Evolutionary conservation across 2,797 vertebrate genomes (phyloP).

Genomic region (Anabacerthia variegaticeps): DNA sequence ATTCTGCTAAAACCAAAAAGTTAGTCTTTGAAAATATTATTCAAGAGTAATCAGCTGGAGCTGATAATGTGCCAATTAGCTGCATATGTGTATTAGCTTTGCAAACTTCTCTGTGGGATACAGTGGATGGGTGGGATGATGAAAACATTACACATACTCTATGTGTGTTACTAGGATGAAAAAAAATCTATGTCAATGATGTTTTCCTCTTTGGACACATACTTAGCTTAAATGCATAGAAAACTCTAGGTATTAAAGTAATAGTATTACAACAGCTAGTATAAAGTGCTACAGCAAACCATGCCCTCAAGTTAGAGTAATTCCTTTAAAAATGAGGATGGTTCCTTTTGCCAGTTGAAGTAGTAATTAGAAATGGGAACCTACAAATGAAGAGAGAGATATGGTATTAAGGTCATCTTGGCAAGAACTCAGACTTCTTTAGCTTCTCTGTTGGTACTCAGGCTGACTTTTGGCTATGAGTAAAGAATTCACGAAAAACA

Average conservation of each 20-base stretch:
- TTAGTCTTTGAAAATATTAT: neutral
- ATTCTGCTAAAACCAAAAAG: neutral
- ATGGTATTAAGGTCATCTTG: neutral
- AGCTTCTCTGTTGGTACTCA: neutral
- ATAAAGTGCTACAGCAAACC: neutral
- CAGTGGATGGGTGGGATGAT: neutral
- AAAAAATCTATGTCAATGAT: neutral
- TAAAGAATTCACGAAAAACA: neutral
- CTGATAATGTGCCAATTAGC: neutral
- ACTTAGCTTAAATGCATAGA: neutral
- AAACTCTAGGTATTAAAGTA: neutral
- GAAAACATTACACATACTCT: neutral
- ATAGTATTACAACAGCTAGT: neutral
- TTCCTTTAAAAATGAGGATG: accelerated
- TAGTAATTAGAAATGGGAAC: neutral
- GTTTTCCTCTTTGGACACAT: neutral
- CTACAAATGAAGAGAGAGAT: neutral
- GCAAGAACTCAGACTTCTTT: neutral
- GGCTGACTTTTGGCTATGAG: neutral
- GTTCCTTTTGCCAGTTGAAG: neutral
- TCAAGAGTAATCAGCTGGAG: neutral
- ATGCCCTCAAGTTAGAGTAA: neutral
- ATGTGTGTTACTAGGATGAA: neutral
- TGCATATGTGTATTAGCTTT: neutral
- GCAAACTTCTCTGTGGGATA: neutral